Conservation (phyloP, 2,113 vertebrate species). For the Atherinomorus stipes region DNA sequence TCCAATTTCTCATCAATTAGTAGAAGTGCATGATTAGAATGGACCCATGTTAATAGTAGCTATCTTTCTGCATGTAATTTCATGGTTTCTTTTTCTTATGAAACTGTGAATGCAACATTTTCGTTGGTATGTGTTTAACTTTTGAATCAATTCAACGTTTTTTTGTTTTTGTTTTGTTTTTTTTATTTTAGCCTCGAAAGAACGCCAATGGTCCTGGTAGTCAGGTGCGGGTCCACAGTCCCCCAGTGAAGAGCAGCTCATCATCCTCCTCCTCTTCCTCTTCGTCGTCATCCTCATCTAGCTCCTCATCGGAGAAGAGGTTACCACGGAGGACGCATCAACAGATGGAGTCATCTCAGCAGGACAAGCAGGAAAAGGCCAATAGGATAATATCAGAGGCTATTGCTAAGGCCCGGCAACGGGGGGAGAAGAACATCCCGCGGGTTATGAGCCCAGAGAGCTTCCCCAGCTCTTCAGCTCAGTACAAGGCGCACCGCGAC, state of each 20-base stretch:
- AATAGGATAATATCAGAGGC: constrained; percentile 99
- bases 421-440: constrained; percentile 97
- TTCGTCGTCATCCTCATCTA: constrained; percentile 82
- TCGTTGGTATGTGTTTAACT: no score
- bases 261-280: constrained; percentile 82
- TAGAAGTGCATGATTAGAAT: constrained; percentile 11
- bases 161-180: constrained; percentile 2
- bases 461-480: constrained; percentile 93
- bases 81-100: not conserved
- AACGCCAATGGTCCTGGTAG: constrained; percentile 93
- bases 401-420: constrained; percentile 94
- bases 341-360: constrained; percentile 83
- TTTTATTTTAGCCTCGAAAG: constrained; percentile 90
- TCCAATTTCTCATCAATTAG: constrained; percentile 14
- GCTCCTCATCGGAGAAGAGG: constrained; percentile 85
- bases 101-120: not conserved
- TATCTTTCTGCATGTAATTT: not conserved
- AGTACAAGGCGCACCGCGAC: constrained; percentile 82
- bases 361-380: constrained; percentile 98
- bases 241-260: constrained; percentile 90
- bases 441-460: constrained; percentile 98
- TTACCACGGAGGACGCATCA: constrained; percentile 88
- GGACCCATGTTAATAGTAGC: not conserved
- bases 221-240: constrained; percentile 90
- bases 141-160: not conserved